Evolutionary conservation across 2,113 vertebrate species (phyloP).

Genomic region (Cygnus atratus): DNA sequence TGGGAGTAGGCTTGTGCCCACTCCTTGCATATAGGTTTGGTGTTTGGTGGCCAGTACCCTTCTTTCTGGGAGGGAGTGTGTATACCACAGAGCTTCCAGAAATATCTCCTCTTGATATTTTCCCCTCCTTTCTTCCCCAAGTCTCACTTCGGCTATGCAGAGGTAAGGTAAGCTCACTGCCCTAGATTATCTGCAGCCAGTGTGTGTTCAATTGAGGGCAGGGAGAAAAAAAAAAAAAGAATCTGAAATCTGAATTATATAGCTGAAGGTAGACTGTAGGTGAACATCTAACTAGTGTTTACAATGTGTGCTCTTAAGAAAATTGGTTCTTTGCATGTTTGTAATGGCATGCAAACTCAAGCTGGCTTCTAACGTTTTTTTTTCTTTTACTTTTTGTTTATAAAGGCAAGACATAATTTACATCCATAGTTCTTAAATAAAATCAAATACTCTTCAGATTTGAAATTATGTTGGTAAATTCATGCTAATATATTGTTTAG

Average conservation of each 20-base stretch:
- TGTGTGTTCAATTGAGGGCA: background rate
- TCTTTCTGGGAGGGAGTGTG: background rate
- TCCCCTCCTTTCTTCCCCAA: background rate
- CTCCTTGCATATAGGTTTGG: background rate
- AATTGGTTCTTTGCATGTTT: background rate
- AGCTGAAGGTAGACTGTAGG: background rate
- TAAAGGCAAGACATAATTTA: background rate
- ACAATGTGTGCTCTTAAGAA: background rate
- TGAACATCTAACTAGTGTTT: background rate
- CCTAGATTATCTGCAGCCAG: background rate
- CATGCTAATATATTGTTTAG: background rate
- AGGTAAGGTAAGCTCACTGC: background rate
- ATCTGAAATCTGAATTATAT: fast-evolving
- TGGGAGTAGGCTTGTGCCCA: background rate
- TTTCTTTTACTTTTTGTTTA: background rate
- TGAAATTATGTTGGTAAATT: background rate
- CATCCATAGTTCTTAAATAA: background rate
- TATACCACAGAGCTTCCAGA: background rate
- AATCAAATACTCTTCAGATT: background rate
- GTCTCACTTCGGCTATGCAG: background rate
- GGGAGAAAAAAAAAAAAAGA: background rate
- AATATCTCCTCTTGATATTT: background rate
- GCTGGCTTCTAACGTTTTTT: background rate
- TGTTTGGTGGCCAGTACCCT: background rate
- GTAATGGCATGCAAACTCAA: background rate